Evolutionary conservation across 2,888 invertebrate species (phyloP), one percentile per base, ranked within the genome.

Genomic region (Diadegma fenestrale): DNA sequence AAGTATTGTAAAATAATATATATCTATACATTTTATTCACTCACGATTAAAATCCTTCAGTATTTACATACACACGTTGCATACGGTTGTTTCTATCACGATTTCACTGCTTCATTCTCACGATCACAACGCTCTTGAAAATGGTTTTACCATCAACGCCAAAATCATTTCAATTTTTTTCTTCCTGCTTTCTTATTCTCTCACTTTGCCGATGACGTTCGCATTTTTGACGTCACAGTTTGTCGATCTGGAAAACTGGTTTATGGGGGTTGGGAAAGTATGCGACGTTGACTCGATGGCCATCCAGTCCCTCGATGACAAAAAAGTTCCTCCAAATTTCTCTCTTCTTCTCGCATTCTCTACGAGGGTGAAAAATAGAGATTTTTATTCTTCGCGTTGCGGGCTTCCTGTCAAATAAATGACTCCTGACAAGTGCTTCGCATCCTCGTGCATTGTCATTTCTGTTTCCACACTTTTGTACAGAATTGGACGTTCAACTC

Each of bases 11-110:
- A n/a, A 63, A 33, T 5, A 64, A 76, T 41, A 37, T 37, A 72
- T n/a, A 10, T 63, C 8, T 68, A 43, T 19, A 26, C 19, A 43
- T 26, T 26, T 69, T 33, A n/a, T 73, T 54, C 58, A 58, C 45
- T 45, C 33, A 22, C 75, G 75, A 83, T 83, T 75, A 79, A 83
- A 83, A 83, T 79, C 83, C 73, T 63, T 68, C 43, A 33, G 68
- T 69, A 79, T 84, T 72, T 81, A 71, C 84, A 64, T 76, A 81
- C 64, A 81, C 61, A 22, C 17, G 45, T 41, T 41, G 61, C 22
- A 72, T 41, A 30, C 63, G 48, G 4, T 8, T 22, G 22, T 73
- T 61, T 26, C 26, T 41, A 14, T 73, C 22, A 73, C 58, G 22
- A 58, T 58, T 17, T 7, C 41, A 72, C 54, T 58, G 73, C 26